Percentiles rank a stretch among this genome's conserved stretches.
Evolutionary conservation across 2,113 vertebrate species (phyloP).

Genomic region (Xiphias gladius): DNA sequence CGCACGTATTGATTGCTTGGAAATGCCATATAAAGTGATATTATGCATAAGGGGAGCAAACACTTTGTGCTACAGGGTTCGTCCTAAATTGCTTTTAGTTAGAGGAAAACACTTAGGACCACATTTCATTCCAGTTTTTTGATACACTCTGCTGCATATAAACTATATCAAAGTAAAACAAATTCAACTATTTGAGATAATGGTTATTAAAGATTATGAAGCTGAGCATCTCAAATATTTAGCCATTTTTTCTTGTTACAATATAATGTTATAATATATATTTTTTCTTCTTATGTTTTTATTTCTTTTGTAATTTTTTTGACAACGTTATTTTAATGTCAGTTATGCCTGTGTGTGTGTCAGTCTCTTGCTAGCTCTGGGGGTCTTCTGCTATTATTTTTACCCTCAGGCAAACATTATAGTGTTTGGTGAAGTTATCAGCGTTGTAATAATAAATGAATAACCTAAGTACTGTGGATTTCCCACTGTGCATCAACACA

Average conservation of each 20-base stretch:
- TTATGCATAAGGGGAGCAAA: conserved; percentile 32
- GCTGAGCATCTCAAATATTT: neutral
- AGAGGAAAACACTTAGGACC: conserved; percentile 31
- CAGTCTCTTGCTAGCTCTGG: neutral
- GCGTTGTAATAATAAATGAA: conserved; percentile 26
- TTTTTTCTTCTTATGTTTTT: neutral
- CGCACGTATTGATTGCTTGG: conserved; percentile 22
- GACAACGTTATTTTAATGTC: neutral
- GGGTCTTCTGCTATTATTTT: conserved; percentile 11
- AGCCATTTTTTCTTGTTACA: neutral
- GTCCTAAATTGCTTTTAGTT: conserved; percentile 36
- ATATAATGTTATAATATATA: neutral
- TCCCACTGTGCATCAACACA: conserved; percentile 8
- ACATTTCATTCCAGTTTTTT: conserved; percentile 29
- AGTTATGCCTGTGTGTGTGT: neutral
- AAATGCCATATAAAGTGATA: conserved; percentile 49
- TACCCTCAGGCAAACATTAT: neutral
- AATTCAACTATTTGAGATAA: conserved; percentile 18
- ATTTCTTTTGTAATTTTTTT: neutral
- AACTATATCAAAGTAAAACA: conserved; percentile 28
- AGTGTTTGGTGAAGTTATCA: conserved; percentile 1
- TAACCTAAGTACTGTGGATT: neutral
- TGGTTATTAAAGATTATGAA: conserved; percentile 5
- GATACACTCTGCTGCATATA: conserved; percentile 21
- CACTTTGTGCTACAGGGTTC: conserved; percentile 26